Base-by-base conservation (phyloP, 1,140 invertebrate genomes). In the Drosophila pandora region DNA sequence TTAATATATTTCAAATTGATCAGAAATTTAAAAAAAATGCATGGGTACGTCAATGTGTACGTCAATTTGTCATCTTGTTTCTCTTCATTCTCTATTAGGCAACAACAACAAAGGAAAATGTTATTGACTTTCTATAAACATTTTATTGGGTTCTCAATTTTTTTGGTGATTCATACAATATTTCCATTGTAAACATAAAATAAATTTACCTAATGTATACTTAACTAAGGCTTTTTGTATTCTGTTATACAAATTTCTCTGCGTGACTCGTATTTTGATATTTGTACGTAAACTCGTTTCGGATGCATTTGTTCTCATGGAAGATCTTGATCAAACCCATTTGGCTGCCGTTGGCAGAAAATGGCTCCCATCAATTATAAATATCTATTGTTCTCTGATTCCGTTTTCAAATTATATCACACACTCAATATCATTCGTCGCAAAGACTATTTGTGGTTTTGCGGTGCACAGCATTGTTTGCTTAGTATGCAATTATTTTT, bases 241-340 rank as follows among this genome's bases (percentile, higher is more conserved):
- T 41, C 56, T 68, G 58, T 45, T 52, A 57, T 34, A 43, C 37
- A 41, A 21, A 65, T 72, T 56, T 76, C 47, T 37, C 34, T 37
- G 34, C 67, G 74, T 81, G 82, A 81, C 77, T 85, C 62, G 32
- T 68, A 57, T 76, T 70, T 65, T n/a, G 50, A 61, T 37, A 76
- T 84, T 87, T 81, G 77, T 87, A 85, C 77, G 64, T 70, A 74
- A 87, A 75, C 63, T 78, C 58, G 68, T 67, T 71, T 78, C 21
- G 50, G 55, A 70, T 54, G 57, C 45, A 43, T 60, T 64, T 60
- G 45, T 59, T 69, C 23, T 56, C 58, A 71, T 64, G 81, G 78
- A 81, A 85, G 73, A 81, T 70, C 77, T 73, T 39, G 49, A 67
- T 70, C 30, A 50, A 59, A 39, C 50, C 34, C 65, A 41, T 63